phyloP scores from a whole-genome alignment of 2,888 invertebrate species.

The Harpalus rubripes region DNA sequence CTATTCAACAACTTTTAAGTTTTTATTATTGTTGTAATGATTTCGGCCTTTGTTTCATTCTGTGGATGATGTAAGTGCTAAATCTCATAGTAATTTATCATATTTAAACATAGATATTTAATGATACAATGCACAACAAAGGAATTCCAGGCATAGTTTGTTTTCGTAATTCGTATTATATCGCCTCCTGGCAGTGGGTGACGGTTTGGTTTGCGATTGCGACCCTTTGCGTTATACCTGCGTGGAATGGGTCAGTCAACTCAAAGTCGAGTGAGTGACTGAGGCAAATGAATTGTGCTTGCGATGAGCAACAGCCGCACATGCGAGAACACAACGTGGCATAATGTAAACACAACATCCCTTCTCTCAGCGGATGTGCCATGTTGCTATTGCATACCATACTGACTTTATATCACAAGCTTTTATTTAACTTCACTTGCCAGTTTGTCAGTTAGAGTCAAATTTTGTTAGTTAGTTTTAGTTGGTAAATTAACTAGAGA shows the following conservation, averaged over 20 bases:
- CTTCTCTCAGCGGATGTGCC: neutral
- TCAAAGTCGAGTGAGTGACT: slow-evolving; percentile 10
- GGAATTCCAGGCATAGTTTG: neutral
- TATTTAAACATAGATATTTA: slow-evolving; percentile 40
- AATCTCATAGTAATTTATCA: slow-evolving; percentile 12
- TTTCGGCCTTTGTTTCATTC: slow-evolving; percentile 47
- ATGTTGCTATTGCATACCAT: neutral
- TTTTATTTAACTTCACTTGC: neutral
- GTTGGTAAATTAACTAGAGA: no score
- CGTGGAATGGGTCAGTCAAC: slow-evolving; percentile 40
- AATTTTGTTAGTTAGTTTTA: no score
- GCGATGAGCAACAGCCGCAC: slow-evolving; percentile 10
- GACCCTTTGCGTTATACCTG: slow-evolving; percentile 38
- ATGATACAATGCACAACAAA: slow-evolving; percentile 12
- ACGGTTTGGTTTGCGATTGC: slow-evolving; percentile 2
- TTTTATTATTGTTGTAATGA: slow-evolving; percentile 34
- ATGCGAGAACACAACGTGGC: neutral
- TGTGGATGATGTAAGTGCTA: slow-evolving; percentile 24
- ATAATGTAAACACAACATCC: slow-evolving; percentile 19
- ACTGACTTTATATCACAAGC: neutral
- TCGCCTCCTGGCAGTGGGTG: neutral
- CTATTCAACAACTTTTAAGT: neutral
- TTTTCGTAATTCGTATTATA: no score
- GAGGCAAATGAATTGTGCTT: slow-evolving; percentile 43
- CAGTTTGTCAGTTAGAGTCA: no score